Conservation (phyloP, 2,797 vertebrate species). For the Anguilla anguilla region DNA sequence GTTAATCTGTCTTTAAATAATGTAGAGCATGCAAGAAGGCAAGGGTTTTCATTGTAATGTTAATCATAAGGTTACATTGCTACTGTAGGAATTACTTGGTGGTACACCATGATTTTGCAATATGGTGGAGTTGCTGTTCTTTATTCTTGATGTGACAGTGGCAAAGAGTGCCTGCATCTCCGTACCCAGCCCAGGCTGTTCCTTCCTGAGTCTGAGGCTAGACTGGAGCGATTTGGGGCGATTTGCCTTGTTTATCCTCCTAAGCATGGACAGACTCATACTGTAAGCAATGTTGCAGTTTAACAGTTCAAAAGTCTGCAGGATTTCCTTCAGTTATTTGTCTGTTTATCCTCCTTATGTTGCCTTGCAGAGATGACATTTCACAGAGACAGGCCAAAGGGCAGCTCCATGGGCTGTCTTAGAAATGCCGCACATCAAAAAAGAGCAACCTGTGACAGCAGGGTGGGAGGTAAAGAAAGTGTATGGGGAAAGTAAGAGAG, state of each 20-base stretch:
- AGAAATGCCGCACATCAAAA: constrained; percentile 32
- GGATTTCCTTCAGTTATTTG: neutral
- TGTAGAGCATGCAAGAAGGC: neutral
- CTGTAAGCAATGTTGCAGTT: neutral
- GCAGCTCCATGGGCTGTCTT: neutral
- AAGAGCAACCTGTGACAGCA: constrained; percentile 23
- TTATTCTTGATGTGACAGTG: neutral
- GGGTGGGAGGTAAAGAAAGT: neutral
- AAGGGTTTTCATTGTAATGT: neutral
- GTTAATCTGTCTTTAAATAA: neutral
- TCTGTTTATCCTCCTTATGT: constrained; percentile 25
- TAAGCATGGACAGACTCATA: neutral
- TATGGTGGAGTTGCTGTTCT: neutral
- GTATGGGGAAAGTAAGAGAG: neutral
- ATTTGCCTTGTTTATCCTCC: neutral
- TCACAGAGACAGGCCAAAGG: constrained; percentile 26
- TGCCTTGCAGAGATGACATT: constrained; percentile 31
- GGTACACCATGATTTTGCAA: neutral
- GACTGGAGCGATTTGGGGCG: neutral
- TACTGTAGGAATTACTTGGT: neutral
- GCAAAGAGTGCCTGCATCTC: neutral
- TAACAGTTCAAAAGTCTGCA: constrained; percentile 26
- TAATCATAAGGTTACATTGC: neutral
- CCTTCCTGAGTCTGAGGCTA: neutral
- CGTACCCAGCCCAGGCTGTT: neutral